Evolutionary conservation across 2,888 invertebrate genomes (phyloP), one percentile per base, ranked within the genome.

Genomic region (Quadroppia sp.): DNA sequence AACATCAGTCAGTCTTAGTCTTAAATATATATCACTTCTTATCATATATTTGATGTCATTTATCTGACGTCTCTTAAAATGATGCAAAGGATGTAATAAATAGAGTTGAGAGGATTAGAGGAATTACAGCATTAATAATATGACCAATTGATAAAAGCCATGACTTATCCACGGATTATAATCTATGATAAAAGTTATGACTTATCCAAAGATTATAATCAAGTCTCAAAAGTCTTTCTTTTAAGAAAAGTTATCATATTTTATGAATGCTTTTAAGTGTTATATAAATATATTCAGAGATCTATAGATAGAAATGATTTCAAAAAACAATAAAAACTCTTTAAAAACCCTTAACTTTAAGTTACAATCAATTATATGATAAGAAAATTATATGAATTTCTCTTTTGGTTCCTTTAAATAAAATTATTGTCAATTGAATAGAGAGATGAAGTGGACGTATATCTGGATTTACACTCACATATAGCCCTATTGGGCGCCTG

Each of bases 381-480:
- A n/a, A n/a, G n/a, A n/a, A n/a, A n/a, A n/a, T n/a, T n/a, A n/a
- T n/a, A n/a, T 61, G 4, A 59, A 59, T 59, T 4, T 25, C 1
- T 17, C 15, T 6, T 45, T n/a, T n/a, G n/a, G n/a, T n/a, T n/a
- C n/a, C n/a, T n/a, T n/a, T n/a, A n/a, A n/a, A n/a, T n/a, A n/a
- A n/a, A n/a, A n/a, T n/a, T n/a, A n/a, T n/a, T n/a, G n/a, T n/a
- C n/a, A n/a, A n/a, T 11, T 45, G 36, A 9, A 78, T 81, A 86
- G 83, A 87, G 87, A 77, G 81, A 84, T 23, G 92, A 95, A 78
- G 83, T 98, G 79, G 96, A 97, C 83, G 93, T 96, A 82, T 91
- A 95, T 76, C 87, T 99, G 73, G 98, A 99, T 83, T 86, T 99
- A 70, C 98, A 99, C 82, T 92, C 94, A 9, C 94, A 98, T 81